Conservation (phyloP, 2,797 vertebrate species). For the Acrossocheilus fasciatus region DNA sequence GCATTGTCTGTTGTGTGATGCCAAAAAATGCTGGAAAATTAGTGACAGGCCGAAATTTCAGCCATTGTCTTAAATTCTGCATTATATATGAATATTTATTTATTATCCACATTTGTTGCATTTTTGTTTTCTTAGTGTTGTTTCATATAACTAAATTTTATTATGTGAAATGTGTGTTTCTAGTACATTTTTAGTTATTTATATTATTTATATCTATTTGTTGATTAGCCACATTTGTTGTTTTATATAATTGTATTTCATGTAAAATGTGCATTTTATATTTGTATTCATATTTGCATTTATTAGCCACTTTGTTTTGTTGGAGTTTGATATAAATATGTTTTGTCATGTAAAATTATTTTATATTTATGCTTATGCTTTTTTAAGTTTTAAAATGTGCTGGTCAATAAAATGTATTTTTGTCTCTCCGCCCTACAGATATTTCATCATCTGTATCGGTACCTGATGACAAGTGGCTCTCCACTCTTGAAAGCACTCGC, state of each 20-base stretch:
- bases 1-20: conserved; percentile 7
- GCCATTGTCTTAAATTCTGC: neutral
- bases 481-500: conserved; percentile 87
- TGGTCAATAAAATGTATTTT: neutral
- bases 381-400: neutral
- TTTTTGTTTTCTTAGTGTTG: neutral
- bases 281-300: neutral
- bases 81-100: neutral
- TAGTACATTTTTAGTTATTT: neutral
- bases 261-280: neutral
- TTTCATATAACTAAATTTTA: neutral
- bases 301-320: neutral
- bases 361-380: neutral
- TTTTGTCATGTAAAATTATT: neutral
- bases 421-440: conserved; percentile 68
- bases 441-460: conserved; percentile 80
- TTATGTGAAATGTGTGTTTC: neutral
- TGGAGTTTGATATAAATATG: neutral
- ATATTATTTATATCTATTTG: neutral
- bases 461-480: conserved; percentile 93
- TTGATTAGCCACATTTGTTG: neutral
- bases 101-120: neutral
- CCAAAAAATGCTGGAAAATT: neutral
- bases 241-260: neutral
- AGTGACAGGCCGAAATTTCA: neutral